Conservation (phyloP, 2,797 vertebrate genomes). For the Hydrocynus forskahlii region DNA sequence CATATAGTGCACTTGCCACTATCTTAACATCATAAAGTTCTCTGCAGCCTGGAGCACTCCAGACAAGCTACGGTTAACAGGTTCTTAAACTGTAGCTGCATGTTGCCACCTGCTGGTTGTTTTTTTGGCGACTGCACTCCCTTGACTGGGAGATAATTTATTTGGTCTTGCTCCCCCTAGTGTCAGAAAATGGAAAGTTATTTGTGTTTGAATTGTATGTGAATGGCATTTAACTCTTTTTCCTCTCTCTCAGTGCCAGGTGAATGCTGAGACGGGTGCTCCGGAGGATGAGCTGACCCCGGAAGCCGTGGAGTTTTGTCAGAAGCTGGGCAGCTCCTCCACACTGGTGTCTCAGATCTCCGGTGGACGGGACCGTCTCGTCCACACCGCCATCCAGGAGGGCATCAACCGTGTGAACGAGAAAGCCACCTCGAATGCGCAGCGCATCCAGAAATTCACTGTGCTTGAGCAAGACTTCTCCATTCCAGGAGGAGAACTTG, state of each 20-base stretch:
- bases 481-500: constrained; percentile 84
- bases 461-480: constrained; percentile 90
- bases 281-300: constrained; percentile 82
- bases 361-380: constrained; percentile 69
- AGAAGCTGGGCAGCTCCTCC: constrained; percentile 82
- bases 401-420: constrained; percentile 84
- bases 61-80: background rate
- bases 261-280: constrained; percentile 72
- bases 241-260: constrained; percentile 74
- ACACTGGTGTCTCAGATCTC: constrained; percentile 81
- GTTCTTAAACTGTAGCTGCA: background rate
- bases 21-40: background rate
- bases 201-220: too few relatives aligned
- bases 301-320: constrained; percentile 81
- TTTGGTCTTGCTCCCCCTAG: background rate
- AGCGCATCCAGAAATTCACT: constrained; percentile 90
- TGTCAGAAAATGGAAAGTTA: background rate
- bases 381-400: constrained; percentile 85
- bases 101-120: constrained; percentile 70
- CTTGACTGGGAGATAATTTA: background rate
- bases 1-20: background rate
- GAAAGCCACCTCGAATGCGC: constrained; percentile 81
- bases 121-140: background rate
- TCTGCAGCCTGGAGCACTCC: background rate
- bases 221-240: background rate